Evolutionary conservation across 2,113 vertebrate species (phyloP), one percentile per base, ranked within the genome.

Genomic region (Larimichthys crocea): DNA sequence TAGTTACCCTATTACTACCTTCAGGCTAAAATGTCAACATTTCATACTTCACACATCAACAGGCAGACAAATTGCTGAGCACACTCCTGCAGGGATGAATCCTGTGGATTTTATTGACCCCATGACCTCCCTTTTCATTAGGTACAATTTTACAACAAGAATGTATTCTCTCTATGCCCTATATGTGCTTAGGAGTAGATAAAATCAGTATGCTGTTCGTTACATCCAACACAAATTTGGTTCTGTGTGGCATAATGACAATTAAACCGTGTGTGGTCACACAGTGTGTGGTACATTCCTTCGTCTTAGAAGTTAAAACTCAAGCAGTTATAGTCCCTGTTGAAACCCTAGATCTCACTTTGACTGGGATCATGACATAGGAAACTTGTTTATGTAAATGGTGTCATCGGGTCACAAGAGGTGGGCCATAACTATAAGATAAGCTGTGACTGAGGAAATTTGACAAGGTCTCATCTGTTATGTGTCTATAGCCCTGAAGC

Each of bases 391-490:
- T 17, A 73, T 62, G 19, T 61, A 59, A 65, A 70, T 5, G 12
- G 17, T 53, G 53, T 46, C 63, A 59, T 63, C 26, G 20, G 69
- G 64, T 57, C 69, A 78, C 6, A 73, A 46, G 44, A 73, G 3
- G 29, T 69, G 11, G 16, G 7, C 12, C 12, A 14, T 35, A 29
- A 65, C 31, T 26, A 22, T 16, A 1, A 57, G 26, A 48, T 79
- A 65, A 77, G 52, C n/a, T 31, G 35, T 61, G 26, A 62, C 59
- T 40, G 46, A 57, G 16, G n/a, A 70, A 15, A 59, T 44, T 40
- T 66, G 60, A 61, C 49, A 74, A 17, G 19, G 29, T 74, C 46
- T 70, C 61, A 69, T 73, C 61, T 64, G 56, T 52, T 62, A 48
- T 66, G 42, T 64, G 66, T 73, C 14, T 71, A 17, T 26, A 42